Percentiles rank a stretch among this genome's conserved stretches.
Conservation (phyloP, 2,888 invertebrate species). For the Erebia epiphron region DNA sequence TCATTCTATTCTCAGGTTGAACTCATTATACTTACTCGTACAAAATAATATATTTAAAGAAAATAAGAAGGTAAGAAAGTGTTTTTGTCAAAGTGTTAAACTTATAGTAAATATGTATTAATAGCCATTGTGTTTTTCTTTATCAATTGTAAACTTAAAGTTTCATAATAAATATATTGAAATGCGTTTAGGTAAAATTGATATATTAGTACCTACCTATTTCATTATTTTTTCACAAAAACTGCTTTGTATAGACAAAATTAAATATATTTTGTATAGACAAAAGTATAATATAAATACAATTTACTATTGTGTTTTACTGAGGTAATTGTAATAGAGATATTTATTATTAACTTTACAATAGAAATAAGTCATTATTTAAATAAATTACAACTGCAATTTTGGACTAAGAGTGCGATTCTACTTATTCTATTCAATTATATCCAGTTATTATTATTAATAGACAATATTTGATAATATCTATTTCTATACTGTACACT, state of each 20-base stretch:
- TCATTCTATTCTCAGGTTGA: too few relatives aligned
- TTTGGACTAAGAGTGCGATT: conserved; percentile 76
- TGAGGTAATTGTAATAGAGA: conserved; percentile 38
- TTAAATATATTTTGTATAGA: conserved; percentile 3
- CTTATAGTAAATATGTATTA: too few relatives aligned
- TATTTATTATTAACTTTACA: conserved; percentile 32
- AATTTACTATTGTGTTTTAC: conserved; percentile 27
- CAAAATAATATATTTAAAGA: too few relatives aligned
- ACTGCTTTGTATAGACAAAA: conserved; percentile 1
- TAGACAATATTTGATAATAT: conserved; percentile 73
- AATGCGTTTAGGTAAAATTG: too few relatives aligned
- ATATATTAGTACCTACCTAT: too few relatives aligned
- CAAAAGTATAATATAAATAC: conserved; percentile 22
- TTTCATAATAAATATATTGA: too few relatives aligned
- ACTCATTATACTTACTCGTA: too few relatives aligned
- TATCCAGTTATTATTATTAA: conserved; percentile 67
- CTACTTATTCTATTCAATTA: conserved; percentile 69
- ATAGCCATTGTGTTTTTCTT: too few relatives aligned
- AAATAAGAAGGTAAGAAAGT: too few relatives aligned
- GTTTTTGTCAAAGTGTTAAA: too few relatives aligned
- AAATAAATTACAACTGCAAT: conserved; percentile 75
- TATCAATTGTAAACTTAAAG: too few relatives aligned
- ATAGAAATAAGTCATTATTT: conserved; percentile 36
- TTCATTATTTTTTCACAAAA: not conserved
- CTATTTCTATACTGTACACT: conserved; percentile 80